phyloP scores from a whole-genome alignment of 2,113 vertebrate genomes.

The Platycercus adscitus region DNA sequence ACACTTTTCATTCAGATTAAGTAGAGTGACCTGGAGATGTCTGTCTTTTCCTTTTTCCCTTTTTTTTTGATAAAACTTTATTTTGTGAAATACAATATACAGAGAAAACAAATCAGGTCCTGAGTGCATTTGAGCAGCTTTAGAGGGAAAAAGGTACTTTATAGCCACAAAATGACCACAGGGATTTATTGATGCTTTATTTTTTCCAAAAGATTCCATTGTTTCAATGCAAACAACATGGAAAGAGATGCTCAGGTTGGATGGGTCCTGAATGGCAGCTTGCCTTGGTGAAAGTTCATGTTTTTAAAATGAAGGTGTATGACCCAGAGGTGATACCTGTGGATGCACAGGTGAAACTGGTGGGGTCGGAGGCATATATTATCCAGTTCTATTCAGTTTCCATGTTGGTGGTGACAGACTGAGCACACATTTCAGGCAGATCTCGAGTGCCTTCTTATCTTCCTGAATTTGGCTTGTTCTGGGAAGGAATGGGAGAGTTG shows the following conservation, averaged over 20 bases:
- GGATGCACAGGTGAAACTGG: constrained; percentile 35
- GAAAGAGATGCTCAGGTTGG: constrained; percentile 1
- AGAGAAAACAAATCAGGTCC: constrained; percentile 80
- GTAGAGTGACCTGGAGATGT: not conserved
- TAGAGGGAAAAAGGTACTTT: constrained; percentile 21
- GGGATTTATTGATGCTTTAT: constrained; percentile 71
- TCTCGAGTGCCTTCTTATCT: constrained; percentile 73
- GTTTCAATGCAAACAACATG: constrained; percentile 51
- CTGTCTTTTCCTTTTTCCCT: not conserved
- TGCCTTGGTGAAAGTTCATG: not conserved
- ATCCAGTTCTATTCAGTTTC: constrained; percentile 50
- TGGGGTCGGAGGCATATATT: not conserved
- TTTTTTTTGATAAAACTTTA: constrained; percentile 80
- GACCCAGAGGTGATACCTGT: not conserved
- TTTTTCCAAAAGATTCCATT: constrained; percentile 55
- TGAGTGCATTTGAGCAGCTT: not conserved
- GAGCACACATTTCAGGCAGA: constrained; percentile 10
- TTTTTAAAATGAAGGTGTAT: not conserved
- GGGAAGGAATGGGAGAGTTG: not conserved
- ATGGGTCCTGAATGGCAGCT: not conserved
- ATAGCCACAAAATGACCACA: constrained; percentile 73
- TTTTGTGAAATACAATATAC: constrained; percentile 78
- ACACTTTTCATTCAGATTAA: not conserved
- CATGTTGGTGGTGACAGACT: constrained; percentile 37
- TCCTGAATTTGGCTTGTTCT: constrained; percentile 71